Base-by-base conservation (phyloP, 1,140 invertebrate genomes). In the Drosophila nasuta region DNA sequence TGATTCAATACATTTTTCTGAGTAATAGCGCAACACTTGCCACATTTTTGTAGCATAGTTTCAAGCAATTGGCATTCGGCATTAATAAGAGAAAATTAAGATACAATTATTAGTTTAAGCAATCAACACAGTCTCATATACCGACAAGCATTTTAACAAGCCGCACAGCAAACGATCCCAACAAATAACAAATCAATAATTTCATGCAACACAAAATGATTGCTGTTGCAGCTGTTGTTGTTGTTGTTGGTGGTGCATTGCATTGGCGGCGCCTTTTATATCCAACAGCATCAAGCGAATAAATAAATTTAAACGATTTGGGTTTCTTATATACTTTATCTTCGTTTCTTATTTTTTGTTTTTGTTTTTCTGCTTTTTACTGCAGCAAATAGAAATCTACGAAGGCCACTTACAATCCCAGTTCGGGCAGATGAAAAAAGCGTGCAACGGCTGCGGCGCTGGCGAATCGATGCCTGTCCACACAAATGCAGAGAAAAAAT, bases 111-210 rank as follows among this genome's bases (percentile, higher is more conserved):
- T 74, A 74, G 54, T 59, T 65, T 56, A 54, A 51, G 68, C 77
- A 79, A 79, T 73, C 72, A 71, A 68, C 48, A 51, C 48, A 51
- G 33, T 56, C 13, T 25, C 43, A 48, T 46, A 60, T 15, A 60
- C 46, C 57, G 48, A 7, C 41, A 72, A 69, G 73, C 78, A 70
- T 78, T 80, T 80, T 77, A 77, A 80, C 78, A 77, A 80, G 78
- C 75, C 68, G 62, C 66, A 38, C 69, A 54, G 54, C 72, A 78
- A 70, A 59, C 66, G 54, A 64, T 64, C 15, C 64, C 77, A 60
- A 63, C 78, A 78, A 81, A 79, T 81, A 81, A 81, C 77, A 81
- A 81, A 82, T 82, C 75, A 82, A 82, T 82, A 82, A 82, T 78
- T 82, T 81, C 70, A 75, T 82, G 80, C 78, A 81, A 78, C 63